phyloP scores from a whole-genome alignment of 2,113 vertebrate genomes.

The Chaetura pelagica region DNA sequence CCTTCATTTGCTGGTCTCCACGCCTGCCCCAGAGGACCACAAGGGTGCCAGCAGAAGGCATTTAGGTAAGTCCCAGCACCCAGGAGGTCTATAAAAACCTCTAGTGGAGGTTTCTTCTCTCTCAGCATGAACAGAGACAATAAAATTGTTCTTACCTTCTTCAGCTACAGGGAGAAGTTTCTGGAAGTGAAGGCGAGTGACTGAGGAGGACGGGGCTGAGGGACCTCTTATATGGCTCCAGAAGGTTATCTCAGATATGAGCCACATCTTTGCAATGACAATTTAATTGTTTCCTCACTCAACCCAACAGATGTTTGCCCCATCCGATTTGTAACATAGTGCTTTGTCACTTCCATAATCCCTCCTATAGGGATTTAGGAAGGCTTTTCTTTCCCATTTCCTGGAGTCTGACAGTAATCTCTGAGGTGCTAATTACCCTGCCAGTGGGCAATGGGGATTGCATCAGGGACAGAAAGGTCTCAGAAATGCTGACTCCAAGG shows the following conservation, averaged over 20 bases:
- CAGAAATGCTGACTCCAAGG: slow-evolving; percentile 37
- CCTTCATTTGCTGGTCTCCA: accelerated
- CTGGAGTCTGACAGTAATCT: background rate
- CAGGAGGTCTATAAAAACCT: background rate
- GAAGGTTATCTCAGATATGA: background rate
- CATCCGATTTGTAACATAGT: background rate
- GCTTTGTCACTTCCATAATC: background rate
- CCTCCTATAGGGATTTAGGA: background rate
- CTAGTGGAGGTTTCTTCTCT: accelerated
- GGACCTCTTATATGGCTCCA: background rate
- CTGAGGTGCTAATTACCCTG: background rate
- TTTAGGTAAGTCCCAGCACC: background rate
- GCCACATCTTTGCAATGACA: background rate
- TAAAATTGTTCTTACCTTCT: background rate
- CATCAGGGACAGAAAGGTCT: background rate
- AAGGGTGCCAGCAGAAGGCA: too few relatives aligned
- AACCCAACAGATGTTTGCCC: background rate
- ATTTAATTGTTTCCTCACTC: background rate
- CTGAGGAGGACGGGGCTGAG: background rate
- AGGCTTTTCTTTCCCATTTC: background rate
- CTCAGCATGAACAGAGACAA: accelerated
- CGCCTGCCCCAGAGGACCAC: background rate
- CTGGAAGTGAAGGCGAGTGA: accelerated
- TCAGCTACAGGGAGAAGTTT: background rate
- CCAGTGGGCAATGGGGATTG: background rate